Conservation (phyloP, 2,113 vertebrate genomes). For the Vulpes vulpes region DNA sequence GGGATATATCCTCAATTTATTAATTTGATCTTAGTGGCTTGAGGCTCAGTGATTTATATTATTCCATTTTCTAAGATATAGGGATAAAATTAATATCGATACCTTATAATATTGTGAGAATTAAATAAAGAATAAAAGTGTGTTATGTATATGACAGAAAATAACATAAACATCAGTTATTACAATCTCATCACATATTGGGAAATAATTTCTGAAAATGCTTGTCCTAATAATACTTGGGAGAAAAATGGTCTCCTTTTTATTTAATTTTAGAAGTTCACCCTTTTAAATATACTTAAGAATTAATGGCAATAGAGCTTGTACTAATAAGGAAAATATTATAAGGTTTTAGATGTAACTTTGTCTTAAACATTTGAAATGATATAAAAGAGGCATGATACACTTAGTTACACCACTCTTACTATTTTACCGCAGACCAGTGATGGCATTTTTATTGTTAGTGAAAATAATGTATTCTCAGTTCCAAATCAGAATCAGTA, state of each 20-base stretch:
- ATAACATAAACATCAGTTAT: constrained; percentile 20
- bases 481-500: constrained; percentile 53
- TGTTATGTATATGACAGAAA: not conserved
- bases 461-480: constrained; percentile 45
- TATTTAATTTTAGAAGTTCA: constrained; percentile 55
- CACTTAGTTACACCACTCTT: constrained; percentile 53
- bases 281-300: constrained; percentile 57
- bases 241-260: constrained; percentile 1
- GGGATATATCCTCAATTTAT: constrained; percentile 12
- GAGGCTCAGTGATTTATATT: not conserved
- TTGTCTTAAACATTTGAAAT: constrained; percentile 41
- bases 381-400: constrained; percentile 18
- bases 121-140: constrained; percentile 43
- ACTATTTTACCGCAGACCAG: not conserved
- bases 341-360: constrained; percentile 36
- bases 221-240: constrained; percentile 14
- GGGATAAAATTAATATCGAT: not conserved
- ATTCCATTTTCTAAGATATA: constrained; percentile 47
- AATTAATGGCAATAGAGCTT: constrained; percentile 45
- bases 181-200: constrained; percentile 18
- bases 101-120: not conserved
- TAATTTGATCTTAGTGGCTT: constrained; percentile 46
- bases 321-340: not conserved
- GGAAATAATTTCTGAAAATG: constrained; percentile 55
- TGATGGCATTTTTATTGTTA: not conserved